These are phyloP conservation scores for Myotis davidii DNA, from an alignment of 2,113 vertebrate species.

Conservation along the genomic window DNA sequence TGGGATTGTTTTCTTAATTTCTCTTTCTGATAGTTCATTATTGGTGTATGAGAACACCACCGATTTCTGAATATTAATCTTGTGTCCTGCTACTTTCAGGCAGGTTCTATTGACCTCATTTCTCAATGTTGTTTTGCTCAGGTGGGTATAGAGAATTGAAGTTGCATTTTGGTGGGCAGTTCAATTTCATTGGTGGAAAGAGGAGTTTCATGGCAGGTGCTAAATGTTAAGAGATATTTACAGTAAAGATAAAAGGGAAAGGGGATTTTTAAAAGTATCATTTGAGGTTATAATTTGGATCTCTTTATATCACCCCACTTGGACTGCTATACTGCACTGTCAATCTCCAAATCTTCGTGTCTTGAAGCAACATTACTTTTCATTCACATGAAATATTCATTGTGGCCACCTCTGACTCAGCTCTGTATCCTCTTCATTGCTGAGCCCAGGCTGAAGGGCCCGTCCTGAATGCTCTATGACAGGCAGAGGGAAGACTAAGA, in stretches of 20 bases:
- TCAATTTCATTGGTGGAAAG: neutral
- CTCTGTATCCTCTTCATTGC: neutral
- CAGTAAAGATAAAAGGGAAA: neutral
- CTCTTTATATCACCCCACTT: neutral
- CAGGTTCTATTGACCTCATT: neutral
- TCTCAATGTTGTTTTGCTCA: neutral
- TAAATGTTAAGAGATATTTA: neutral
- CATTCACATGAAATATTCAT: neutral
- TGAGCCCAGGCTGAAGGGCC: neutral
- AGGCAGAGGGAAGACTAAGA: neutral
- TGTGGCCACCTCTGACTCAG: neutral
- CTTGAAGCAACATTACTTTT: neutral
- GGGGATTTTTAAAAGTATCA: neutral
- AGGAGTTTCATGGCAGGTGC: neutral
- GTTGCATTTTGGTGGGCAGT: neutral
- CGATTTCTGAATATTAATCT: neutral
- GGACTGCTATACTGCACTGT: neutral
- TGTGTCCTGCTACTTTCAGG: neutral
- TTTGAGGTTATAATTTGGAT: neutral
- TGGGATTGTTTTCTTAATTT: neutral
- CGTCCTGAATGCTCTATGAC: neutral
- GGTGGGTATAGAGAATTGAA: neutral
- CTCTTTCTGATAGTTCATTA: neutral
- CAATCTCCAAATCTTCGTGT: neutral
- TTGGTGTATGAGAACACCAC: neutral